Conservation (phyloP, 2,797 vertebrate species). For the Helostoma temminkii region DNA sequence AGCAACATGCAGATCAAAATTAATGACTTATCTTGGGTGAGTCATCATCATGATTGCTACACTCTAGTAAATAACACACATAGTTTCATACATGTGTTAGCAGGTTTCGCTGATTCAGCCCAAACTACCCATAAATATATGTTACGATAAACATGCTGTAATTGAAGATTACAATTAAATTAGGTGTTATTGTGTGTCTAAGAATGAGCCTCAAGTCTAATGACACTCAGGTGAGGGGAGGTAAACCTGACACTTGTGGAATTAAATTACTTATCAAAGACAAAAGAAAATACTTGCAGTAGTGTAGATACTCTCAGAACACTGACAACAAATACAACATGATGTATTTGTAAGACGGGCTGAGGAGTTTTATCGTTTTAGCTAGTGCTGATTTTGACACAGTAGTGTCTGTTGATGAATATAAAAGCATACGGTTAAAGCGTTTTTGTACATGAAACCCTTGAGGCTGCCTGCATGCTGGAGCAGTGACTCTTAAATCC, state of each 20-base stretch:
- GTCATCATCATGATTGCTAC: constrained; percentile 41
- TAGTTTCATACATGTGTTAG: constrained; percentile 68
- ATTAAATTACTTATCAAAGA: neutral
- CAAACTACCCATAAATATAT: constrained; percentile 31
- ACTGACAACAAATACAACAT: neutral
- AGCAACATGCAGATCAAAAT: constrained; percentile 27
- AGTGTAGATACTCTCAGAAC: neutral
- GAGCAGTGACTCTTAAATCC: constrained; percentile 42
- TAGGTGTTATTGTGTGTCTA: constrained; percentile 17
- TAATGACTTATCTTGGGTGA: constrained; percentile 52
- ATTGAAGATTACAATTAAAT: constrained; percentile 25
- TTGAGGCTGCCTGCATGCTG: constrained; percentile 32
- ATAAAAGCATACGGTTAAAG: neutral
- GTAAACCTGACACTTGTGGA: neutral
- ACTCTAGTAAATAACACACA: constrained; percentile 47
- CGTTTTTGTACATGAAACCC: constrained; percentile 11
- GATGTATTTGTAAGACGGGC: neutral
- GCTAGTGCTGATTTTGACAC: neutral
- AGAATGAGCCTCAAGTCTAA: neutral
- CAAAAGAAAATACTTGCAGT: neutral
- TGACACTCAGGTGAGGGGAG: neutral
- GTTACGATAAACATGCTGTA: constrained; percentile 32
- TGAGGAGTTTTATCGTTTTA: neutral
- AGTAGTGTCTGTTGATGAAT: neutral
- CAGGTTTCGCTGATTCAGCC: constrained; percentile 60